Conservation (phyloP, 2,888 invertebrate species). For the Dynastes hyllus region DNA sequence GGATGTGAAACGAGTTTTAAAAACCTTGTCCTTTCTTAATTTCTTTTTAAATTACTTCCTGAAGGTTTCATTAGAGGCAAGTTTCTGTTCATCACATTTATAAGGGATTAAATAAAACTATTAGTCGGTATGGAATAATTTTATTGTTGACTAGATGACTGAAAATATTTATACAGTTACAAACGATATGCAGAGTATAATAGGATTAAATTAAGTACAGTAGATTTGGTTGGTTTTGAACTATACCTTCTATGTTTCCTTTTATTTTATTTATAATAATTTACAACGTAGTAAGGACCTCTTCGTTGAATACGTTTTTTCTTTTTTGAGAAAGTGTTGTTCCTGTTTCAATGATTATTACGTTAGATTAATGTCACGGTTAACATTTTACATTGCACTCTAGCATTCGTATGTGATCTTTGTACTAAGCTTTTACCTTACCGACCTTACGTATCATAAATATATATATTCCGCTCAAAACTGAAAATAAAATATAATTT, state of each 20-base stretch:
- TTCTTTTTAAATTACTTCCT: too few species aligned
- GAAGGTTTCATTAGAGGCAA: too few species aligned
- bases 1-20: too few species aligned
- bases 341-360: background rate
- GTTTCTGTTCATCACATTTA: too few species aligned
- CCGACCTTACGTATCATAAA: background rate
- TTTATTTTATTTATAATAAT: slow-evolving; percentile 16
- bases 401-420: slow-evolving; percentile 59
- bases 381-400: slow-evolving; percentile 67
- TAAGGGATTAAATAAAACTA: background rate
- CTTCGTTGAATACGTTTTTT: slow-evolving; percentile 6
- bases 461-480: slow-evolving; percentile 4
- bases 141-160: slow-evolving; percentile 83
- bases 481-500: slow-evolving; percentile 11
- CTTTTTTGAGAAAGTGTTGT: background rate
- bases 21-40: too few species aligned
- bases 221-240: slow-evolving; percentile 58
- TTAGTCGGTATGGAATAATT: slow-evolving; percentile 65
- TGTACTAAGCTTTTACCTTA: slow-evolving; percentile 55
- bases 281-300: slow-evolving; percentile 26
- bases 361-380: background rate
- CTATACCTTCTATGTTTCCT: slow-evolving; percentile 66
- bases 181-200: slow-evolving; percentile 75
- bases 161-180: slow-evolving; percentile 76
- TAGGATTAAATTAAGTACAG: slow-evolving; percentile 62